A percentile compares a stretch with the other conserved stretches of the same genome.
Evolutionary conservation across 2,888 invertebrate genomes (phyloP).

Genomic region (Scelioninae gen. 2): DNA sequence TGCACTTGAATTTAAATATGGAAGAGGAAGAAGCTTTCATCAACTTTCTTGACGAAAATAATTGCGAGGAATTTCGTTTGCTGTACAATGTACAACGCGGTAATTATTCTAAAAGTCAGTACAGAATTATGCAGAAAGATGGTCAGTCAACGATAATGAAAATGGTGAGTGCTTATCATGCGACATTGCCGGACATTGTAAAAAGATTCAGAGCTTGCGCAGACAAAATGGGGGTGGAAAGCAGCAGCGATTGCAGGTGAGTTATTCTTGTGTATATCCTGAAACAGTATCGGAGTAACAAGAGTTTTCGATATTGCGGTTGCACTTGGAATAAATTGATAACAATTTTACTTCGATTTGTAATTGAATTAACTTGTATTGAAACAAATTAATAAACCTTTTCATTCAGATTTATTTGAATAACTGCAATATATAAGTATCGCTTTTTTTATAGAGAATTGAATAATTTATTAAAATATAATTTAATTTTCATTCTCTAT

Average conservation of each 20-base stretch:
- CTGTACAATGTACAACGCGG: constrained; percentile 83
- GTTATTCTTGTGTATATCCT: no score
- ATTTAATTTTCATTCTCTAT: no score
- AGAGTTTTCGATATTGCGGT: no score
- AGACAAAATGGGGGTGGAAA: constrained; percentile 27
- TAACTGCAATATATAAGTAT: no score
- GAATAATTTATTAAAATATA: no score
- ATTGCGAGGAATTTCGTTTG: constrained; percentile 81
- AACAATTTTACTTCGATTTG: no score
- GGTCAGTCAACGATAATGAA: constrained; percentile 60
- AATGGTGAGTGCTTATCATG: constrained; percentile 69
- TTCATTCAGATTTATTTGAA: no score
- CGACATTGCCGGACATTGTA: constrained; percentile 70
- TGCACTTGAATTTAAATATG: constrained; percentile 80
- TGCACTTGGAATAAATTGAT: no score
- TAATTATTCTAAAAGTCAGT: constrained; percentile 70
- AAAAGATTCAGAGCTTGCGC: constrained; percentile 63
- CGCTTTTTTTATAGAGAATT: no score
- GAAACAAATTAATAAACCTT: no score
- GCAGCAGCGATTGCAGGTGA: constrained; percentile 39
- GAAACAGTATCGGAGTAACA: no score
- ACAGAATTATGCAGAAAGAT: constrained; percentile 48
- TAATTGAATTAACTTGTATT: no score
- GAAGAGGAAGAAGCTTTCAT: constrained; percentile 83
- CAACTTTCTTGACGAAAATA: constrained; percentile 80